Base-by-base conservation (phyloP, 2,888 invertebrate species). In the Isotomurus palustris region DNA sequence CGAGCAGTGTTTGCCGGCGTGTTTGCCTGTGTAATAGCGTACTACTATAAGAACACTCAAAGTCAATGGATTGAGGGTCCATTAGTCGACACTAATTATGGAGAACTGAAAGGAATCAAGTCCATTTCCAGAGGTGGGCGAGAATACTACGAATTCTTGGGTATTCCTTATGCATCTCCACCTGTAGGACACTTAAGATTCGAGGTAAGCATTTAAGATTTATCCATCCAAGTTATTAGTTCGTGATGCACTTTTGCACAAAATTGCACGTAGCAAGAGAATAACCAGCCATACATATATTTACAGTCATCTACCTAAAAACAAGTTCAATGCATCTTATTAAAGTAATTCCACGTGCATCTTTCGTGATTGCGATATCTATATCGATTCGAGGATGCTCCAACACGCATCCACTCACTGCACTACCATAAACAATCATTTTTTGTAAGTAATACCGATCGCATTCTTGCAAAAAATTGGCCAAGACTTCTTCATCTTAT, bases 1-100 rank as follows among this genome's bases (percentile, higher is more conserved):
- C 25, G 58, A 27, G 58, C 45, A 35, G 38, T 41, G 6, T 58
- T 52, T 38, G 52, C 55, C 6, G 45, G 58, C 48, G 51, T 58
- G 32, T 49, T 62, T 43, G 62, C 58, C 17, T n/a, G n/a, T n/a
- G n/a, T n/a, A n/a, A 58, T 62, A 14, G 62, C 62, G 6, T 62
- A 62, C 40, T 62, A 62, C 29, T 62, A 62, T 41, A 58, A 44
- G 40, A 53, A 51, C 17, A 62, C 53, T 2, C 45, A 25, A 10
- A 58, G 62, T 58, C 36, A 55, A 17, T 28, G 53, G 25, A 44
- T 58, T 21, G 62, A 50, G 38, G 62, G 58, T 4, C 58, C 62
- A 2, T 56, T 56, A 19, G 58, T 58, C 5, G 21, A 22, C 2
- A 62, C 62, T 6, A 51, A 22, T 5, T 58, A 55, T 41, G 62